Base-by-base conservation (phyloP, 2,888 invertebrate species). In the Pristionchus entomophagus region DNA sequence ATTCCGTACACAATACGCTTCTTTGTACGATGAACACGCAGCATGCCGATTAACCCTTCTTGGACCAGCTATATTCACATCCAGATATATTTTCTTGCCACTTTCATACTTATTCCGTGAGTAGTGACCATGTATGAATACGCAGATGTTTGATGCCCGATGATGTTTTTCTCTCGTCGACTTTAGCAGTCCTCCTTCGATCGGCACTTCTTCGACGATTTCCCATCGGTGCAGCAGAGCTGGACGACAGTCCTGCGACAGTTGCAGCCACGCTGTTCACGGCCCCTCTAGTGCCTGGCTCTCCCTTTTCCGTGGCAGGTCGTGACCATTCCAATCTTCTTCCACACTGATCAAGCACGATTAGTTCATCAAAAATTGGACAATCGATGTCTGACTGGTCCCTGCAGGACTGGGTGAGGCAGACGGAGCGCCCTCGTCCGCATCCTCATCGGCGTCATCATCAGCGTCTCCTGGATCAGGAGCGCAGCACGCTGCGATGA, bases 331-430 rank as follows among this genome's bases (percentile, higher is more conserved):
- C n/a, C 56, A 14, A 5, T 59, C 26, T 26, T 26, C 26, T 5
- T n/a, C 56, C 56, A 22, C 56, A 12, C 56, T 26, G n/a, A 45
- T 59, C 56, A 22, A 53, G 53, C 14, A 19, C 4, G 59, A 59
- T 59, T 59, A 26, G 10, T 26, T 26, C 10, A 0, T 56, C 56
- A n/a, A n/a, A 19, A 56, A 56, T 56, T 59, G 59, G 59, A 12
- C 10, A 5, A n/a, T 59, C 8, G 59, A 59, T 10, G n/a, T 5
- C 59, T 1, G 4, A 59, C 59, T 65, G 35, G 29, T 6, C 1
- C 4, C 5, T 69, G n/a, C 73, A 73, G 73, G 73, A n/a, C 73
- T 73, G 73, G 73, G 73, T 41, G 73, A 73, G 38, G 73, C 10
- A 5, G 73, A 41, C n/a, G n/a, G 41, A 26, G 49, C 78, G 51